Conservation (phyloP, 2,113 vertebrate genomes). For the Cichladusa arquata region DNA sequence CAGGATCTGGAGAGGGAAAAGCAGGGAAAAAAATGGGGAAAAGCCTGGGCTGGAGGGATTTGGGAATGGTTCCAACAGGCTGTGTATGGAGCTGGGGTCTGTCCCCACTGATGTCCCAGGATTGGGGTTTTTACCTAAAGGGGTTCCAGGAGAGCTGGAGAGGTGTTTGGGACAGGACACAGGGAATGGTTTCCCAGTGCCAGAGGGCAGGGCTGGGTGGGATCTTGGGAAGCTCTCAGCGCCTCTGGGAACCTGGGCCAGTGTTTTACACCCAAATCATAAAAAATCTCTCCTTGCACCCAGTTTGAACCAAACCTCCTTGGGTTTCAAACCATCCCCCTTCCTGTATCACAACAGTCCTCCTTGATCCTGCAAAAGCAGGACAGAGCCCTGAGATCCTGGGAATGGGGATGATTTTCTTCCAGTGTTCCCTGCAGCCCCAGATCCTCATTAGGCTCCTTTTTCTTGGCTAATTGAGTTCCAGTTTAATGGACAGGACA, state of each 20-base stretch:
- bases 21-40: neutral
- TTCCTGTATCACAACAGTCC: rapidly evolving
- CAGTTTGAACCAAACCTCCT: neutral
- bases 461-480: neutral
- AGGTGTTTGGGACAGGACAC: neutral
- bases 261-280: neutral
- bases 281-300: neutral
- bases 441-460: neutral
- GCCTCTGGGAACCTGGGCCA: neutral
- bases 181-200: neutral
- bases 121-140: neutral
- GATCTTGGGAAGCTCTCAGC: neutral
- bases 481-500: neutral
- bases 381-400: neutral
- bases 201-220: neutral
- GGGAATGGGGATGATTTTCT: neutral
- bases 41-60: neutral
- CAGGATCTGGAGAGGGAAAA: neutral
- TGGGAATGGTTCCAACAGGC: neutral
- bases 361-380: neutral
- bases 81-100: neutral
- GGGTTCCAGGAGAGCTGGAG: neutral
- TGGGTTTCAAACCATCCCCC: neutral
- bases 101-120: neutral
- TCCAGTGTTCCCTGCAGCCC: neutral